These are phyloP conservation scores for Chrysotoxum bicinctum DNA, from an alignment of 2,888 invertebrate species.

Conservation along the genomic window DNA sequence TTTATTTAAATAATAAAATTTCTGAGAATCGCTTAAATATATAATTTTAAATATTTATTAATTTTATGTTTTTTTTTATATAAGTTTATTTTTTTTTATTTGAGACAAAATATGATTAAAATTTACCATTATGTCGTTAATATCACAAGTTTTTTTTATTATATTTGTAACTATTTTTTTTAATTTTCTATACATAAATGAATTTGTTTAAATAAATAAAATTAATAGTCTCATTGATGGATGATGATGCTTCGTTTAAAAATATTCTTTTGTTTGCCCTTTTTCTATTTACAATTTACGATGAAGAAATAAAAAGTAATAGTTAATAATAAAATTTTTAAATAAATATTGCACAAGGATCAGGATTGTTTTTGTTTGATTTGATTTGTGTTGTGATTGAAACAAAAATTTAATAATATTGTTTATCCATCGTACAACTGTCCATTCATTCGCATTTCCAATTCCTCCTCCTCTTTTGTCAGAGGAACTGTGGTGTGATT, in stretches of 20 bases:
- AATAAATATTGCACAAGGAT: slow-evolving; percentile 71
- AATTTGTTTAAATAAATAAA: slow-evolving; percentile 55
- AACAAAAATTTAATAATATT: background rate
- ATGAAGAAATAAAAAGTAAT: background rate
- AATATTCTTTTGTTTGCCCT: background rate
- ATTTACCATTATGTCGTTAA: slow-evolving; percentile 58
- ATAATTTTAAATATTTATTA: background rate
- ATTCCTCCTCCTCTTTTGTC: slow-evolving; percentile 88
- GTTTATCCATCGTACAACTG: slow-evolving; percentile 77
- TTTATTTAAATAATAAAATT: background rate
- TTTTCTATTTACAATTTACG: slow-evolving; percentile 38
- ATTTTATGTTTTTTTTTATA: background rate
- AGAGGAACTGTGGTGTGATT: slow-evolving; percentile 92
- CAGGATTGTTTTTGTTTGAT: slow-evolving; percentile 38
- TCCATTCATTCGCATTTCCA: slow-evolving; percentile 83
- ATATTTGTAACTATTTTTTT: slow-evolving; percentile 10
- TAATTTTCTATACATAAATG: slow-evolving; percentile 6
- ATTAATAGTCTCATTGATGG: slow-evolving; percentile 68
- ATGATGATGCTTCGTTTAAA: slow-evolving; percentile 5
- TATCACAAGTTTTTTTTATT: slow-evolving; percentile 62
- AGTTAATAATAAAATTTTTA: background rate
- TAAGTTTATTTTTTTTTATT: background rate
- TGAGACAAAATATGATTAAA: slow-evolving; percentile 7
- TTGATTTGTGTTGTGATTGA: too few relatives aligned
- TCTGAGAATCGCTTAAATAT: background rate